These are phyloP conservation scores for Eurois occulta DNA, from an alignment of 2,888 invertebrate species.

Conservation along the genomic window DNA sequence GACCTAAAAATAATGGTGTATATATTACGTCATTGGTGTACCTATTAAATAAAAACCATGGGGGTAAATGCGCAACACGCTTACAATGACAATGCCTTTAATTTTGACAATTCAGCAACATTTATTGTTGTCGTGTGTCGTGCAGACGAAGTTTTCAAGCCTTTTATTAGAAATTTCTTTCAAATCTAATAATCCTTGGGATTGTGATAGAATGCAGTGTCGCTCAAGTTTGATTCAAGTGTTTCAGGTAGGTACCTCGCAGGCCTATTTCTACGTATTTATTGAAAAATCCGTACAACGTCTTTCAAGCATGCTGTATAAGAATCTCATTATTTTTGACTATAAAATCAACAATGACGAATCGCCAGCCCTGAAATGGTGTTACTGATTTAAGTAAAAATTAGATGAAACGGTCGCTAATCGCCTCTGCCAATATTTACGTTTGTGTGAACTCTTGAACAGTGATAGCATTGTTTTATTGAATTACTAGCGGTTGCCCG, in stretches of 20 bases:
- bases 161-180: neutral
- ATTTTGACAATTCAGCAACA: neutral
- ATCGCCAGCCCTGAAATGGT: slow-evolving; percentile 44
- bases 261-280: neutral
- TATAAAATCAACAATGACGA: slow-evolving; percentile 35
- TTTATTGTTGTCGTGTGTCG: neutral
- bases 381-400: slow-evolving; percentile 44
- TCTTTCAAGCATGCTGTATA: neutral
- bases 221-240: neutral
- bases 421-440: slow-evolving; percentile 58
- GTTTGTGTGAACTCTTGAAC: slow-evolving; percentile 25
- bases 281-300: neutral
- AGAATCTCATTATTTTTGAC: neutral
- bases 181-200: neutral
- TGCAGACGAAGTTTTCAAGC: neutral
- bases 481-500: neutral
- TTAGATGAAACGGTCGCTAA: slow-evolving; percentile 57
- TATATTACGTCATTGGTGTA: no score
- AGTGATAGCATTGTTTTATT: slow-evolving; percentile 63
- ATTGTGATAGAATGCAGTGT: neutral
- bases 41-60: neutral
- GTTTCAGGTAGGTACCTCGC: neutral
- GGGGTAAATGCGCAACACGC: neutral
- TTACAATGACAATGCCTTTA: neutral
- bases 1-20: no score